Conservation (phyloP, 2,888 invertebrate species). For the Antitype chi region DNA sequence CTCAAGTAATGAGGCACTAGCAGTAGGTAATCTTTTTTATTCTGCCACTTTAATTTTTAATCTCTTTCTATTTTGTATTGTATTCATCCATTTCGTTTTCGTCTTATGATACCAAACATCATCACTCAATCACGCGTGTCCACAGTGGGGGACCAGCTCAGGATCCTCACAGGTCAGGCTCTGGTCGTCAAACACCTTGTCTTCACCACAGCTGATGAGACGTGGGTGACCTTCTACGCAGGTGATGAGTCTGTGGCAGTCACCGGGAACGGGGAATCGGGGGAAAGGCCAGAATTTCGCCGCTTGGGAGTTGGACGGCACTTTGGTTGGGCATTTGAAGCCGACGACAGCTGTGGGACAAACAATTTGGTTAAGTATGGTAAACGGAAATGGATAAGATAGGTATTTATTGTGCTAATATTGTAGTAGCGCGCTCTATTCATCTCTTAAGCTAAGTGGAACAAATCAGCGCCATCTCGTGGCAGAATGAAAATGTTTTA, state of each 20-base stretch:
- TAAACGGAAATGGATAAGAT: neutral
- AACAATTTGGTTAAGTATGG: constrained; percentile 16
- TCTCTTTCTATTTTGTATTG: neutral
- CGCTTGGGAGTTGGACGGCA: constrained; percentile 94
- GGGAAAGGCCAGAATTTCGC: constrained; percentile 98
- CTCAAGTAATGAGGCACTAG: neutral
- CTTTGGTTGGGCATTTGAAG: constrained; percentile 97
- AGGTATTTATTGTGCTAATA: neutral
- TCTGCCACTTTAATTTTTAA: neutral
- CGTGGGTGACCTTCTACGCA: constrained; percentile 97
- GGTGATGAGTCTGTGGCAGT: constrained; percentile 96
- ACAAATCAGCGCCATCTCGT: too few species aligned
- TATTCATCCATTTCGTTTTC: constrained; percentile 73
- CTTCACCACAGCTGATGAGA: constrained; percentile 96
- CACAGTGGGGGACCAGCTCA: constrained; percentile 90
- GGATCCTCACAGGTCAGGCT: constrained; percentile 96
- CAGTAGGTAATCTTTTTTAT: neutral
- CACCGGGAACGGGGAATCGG: constrained; percentile 96
- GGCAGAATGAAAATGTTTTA: too few species aligned
- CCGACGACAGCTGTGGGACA: constrained; percentile 94
- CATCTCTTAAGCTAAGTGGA: too few species aligned
- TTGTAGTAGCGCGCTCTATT: neutral
- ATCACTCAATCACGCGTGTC: constrained; percentile 76
- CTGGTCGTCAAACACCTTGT: constrained; percentile 96
- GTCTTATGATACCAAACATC: constrained; percentile 74